Evolutionary conservation across 2,113 vertebrate genomes (phyloP).

Genomic region (Grallaria varia): DNA sequence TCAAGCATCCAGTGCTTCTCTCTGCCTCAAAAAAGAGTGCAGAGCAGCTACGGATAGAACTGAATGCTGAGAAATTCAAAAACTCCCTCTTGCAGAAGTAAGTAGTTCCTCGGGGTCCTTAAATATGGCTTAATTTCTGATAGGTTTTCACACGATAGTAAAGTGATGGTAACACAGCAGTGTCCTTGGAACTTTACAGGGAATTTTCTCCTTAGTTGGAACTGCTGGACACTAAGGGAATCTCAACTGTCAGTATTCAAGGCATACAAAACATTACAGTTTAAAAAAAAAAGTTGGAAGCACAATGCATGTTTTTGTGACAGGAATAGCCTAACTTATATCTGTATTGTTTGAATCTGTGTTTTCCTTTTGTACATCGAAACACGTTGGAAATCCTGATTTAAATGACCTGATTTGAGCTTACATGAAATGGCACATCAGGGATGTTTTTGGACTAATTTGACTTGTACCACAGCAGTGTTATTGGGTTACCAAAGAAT

Average conservation of each 20-base stretch:
- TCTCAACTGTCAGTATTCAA: neutral
- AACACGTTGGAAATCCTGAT: neutral
- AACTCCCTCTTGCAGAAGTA: slow-evolving; percentile 96
- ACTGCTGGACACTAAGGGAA: neutral
- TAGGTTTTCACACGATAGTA: neutral
- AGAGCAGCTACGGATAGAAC: slow-evolving; percentile 92
- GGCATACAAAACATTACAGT: neutral
- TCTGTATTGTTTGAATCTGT: neutral
- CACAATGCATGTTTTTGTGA: neutral
- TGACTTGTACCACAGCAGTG: neutral
- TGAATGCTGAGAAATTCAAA: slow-evolving; percentile 97
- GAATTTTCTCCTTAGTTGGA: neutral
- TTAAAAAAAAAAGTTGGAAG: neutral
- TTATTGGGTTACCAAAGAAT: neutral
- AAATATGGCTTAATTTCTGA: neutral
- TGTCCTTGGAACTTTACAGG: neutral
- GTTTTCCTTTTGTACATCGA: neutral
- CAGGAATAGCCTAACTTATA: neutral
- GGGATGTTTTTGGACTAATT: neutral
- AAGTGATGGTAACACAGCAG: neutral
- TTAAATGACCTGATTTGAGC: neutral
- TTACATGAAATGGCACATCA: neutral
- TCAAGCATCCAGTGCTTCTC: slow-evolving; percentile 90
- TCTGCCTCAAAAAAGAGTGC: slow-evolving; percentile 91
- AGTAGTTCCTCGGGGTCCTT: slow-evolving; percentile 16